Evolutionary conservation across 2,113 vertebrate species (phyloP).

Genomic region (Chionodraco myersi): DNA sequence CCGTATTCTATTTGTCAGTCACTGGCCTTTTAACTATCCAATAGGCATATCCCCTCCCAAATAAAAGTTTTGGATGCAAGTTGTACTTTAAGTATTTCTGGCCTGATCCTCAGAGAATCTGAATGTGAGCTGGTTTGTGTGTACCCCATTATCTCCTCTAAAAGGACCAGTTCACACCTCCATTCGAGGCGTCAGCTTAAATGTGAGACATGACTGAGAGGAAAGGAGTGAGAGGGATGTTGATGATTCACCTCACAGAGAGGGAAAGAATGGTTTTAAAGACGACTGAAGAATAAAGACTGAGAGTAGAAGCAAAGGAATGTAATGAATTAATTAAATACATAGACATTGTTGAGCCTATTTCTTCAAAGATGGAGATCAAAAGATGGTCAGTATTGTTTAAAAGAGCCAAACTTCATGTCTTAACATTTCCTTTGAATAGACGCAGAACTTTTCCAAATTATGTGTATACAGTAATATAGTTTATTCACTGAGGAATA

Average conservation of each 20-base stretch:
- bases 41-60: background rate
- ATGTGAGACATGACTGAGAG: constrained; percentile 11
- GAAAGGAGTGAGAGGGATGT: background rate
- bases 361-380: background rate
- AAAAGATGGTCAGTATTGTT: background rate
- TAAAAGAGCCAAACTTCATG: too few relatives aligned
- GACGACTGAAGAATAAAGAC: background rate
- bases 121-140: constrained; percentile 44
- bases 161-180: constrained; percentile 56
- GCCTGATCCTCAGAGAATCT: constrained; percentile 39
- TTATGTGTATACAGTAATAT: too few relatives aligned
- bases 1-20: background rate
- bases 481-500: too few relatives aligned
- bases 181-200: constrained; percentile 23
- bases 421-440: too few relatives aligned
- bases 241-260: constrained; percentile 6
- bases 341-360: background rate
- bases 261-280: background rate
- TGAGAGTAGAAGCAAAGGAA: background rate
- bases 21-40: too few relatives aligned
- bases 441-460: too few relatives aligned
- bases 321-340: background rate
- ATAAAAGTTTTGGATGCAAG: constrained; percentile 8
- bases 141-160: constrained; percentile 56
- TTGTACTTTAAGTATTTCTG: constrained; percentile 17